A percentile compares a stretch with the other conserved stretches of the same genome.
phyloP scores from a whole-genome alignment of 2,888 invertebrate genomes.

The Volucella inflata region DNA sequence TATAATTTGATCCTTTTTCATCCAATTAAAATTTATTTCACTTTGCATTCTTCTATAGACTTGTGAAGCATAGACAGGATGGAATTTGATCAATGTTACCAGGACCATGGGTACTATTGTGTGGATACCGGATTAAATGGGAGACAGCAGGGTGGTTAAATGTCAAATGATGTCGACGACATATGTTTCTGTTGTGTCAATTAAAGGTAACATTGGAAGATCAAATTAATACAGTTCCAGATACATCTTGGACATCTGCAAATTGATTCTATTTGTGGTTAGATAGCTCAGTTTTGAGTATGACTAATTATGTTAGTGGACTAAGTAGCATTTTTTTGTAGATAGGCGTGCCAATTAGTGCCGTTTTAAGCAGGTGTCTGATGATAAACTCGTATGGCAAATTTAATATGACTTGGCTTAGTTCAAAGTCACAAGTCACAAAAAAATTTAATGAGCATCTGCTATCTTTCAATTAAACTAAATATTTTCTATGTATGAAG shows the following conservation, averaged over 20 bases:
- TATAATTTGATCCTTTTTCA: conserved; percentile 53
- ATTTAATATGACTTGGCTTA: not conserved
- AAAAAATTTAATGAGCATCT: too few species aligned
- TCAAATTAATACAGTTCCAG: not conserved
- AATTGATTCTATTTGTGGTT: conserved; percentile 6
- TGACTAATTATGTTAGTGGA: not conserved
- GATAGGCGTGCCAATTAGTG: conserved; percentile 6
- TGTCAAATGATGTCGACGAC: conserved; percentile 14
- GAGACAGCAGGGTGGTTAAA: not conserved
- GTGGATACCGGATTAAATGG: not conserved
- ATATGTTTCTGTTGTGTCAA: conserved; percentile 3
- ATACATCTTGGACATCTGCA: conserved; percentile 28
- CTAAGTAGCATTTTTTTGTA: conserved; percentile 9
- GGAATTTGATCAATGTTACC: conserved; percentile 34
- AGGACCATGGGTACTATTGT: not conserved
- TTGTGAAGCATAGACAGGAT: conserved; percentile 4
- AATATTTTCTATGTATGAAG: too few species aligned
- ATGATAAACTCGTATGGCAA: not conserved
- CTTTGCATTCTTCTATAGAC: conserved; percentile 1
- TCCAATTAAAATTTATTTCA: conserved; percentile 60
- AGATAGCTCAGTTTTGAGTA: not conserved
- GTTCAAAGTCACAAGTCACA: too few species aligned
- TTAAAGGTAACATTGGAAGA: conserved; percentile 13
- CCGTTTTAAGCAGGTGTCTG: conserved; percentile 3
- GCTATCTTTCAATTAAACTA: too few species aligned